phyloP scores from a whole-genome alignment of 2,797 vertebrate species.

The Brotula barbata region DNA sequence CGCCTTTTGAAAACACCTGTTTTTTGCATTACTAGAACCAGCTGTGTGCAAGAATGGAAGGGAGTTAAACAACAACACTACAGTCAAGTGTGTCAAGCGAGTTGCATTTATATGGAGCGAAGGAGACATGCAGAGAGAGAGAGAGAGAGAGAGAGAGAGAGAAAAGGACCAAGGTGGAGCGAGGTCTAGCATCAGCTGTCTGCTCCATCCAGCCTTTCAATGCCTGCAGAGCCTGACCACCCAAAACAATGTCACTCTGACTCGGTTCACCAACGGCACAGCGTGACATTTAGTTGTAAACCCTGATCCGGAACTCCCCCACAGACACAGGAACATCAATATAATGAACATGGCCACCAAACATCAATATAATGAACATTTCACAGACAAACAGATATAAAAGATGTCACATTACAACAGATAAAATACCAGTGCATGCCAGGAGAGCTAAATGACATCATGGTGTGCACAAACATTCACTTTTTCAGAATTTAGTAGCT shows the following conservation, averaged over 20 bases:
- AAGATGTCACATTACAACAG: conserved; percentile 22
- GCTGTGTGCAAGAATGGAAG: conserved; percentile 6
- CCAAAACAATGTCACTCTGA: conserved; percentile 67
- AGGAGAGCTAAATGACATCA: conserved; percentile 37
- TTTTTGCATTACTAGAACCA: conserved; percentile 12
- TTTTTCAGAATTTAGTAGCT: no score
- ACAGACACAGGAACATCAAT: conserved; percentile 30
- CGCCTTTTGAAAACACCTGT: conserved; percentile 20
- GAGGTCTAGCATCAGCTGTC: conserved; percentile 37
- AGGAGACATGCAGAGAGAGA: conserved; percentile 18
- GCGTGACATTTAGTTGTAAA: conserved; percentile 64
- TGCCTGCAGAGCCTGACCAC: conserved; percentile 61
- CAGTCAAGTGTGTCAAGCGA: neutral
- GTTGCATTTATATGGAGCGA: conserved; percentile 39
- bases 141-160: conserved; percentile 15
- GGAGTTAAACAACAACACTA: conserved; percentile 18
- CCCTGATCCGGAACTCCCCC: conserved; percentile 51
- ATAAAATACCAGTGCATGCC: conserved; percentile 16
- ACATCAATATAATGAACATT: no score
- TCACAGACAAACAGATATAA: conserved; percentile 38
- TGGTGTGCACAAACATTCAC: neutral
- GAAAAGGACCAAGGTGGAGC: neutral
- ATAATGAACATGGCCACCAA: conserved; percentile 28
- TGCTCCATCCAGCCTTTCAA: conserved; percentile 60
- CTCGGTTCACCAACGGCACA: conserved; percentile 53